Base-by-base conservation (phyloP, 2,888 invertebrate species). In the Hipparchia semele region DNA sequence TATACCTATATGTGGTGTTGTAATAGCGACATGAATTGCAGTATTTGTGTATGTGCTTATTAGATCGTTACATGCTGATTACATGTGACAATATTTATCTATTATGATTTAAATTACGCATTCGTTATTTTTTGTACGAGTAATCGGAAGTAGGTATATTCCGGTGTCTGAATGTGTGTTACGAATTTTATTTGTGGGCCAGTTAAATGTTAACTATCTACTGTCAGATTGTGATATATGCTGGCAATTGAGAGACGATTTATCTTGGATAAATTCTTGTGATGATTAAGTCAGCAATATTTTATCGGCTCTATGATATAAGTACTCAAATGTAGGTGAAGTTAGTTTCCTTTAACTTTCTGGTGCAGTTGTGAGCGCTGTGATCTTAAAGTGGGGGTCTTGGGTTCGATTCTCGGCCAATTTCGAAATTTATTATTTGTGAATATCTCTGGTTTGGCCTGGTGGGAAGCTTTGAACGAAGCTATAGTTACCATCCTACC, bases 21-120 rank as follows among this genome's bases (percentile, higher is more conserved):
- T 65, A 75, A 73, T 56, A 71, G 49, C 39, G 53, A 68, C 70
- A 66, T 72, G 76, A 73, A 78, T 75, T 71, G 77, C 65, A 70
- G 58, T 62, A 73, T 69, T 73, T 69, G 58, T 49, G 54, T n/a
- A 54, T 12, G 71, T 51, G 53, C 46, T 33, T 76, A 70, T 61
- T 51, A 53, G 62, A 49, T 65, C 45, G 13, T 39, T 69, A 65
- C 33, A 53, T 61, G 58, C 54, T 65, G 23, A 12, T 39, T 69
- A 65, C 33, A 53, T 61, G 58, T 60, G n/a, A 69, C 12, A 13
- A 56, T 71, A 73, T 73, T 73, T 71, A 51, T 68, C 13, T 72
- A 56, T 65, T 71, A 46, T 70, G 68, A 60, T 60, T 56, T 70
- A 68, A 73, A 64, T 4, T 39, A 39, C 70, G 54, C 60, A 72